Percentiles rank a stretch among this genome's conserved stretches.
phyloP scores from a whole-genome alignment of 2,797 vertebrate species.

The Momotus momota region DNA sequence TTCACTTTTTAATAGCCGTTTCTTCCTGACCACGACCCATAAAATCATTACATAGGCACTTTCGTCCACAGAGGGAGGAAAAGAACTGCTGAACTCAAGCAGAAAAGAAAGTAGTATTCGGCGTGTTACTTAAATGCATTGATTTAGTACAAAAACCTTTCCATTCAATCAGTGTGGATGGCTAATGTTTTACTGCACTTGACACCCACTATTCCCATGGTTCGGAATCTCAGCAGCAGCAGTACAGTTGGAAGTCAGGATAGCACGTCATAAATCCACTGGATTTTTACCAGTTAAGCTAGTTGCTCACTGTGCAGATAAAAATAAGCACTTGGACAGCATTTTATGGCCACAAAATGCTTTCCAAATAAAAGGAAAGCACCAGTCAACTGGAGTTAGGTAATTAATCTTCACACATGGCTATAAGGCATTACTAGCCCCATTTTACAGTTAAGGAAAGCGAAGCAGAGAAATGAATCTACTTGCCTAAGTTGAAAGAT shows the following conservation, averaged over 20 bases:
- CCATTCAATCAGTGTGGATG: constrained; percentile 70
- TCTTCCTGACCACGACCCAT: constrained; percentile 69
- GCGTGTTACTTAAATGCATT: constrained; percentile 67
- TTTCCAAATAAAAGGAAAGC: constrained; percentile 69
- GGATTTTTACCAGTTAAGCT: constrained; percentile 69
- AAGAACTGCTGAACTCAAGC: constrained; percentile 70
- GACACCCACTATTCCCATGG: constrained; percentile 64
- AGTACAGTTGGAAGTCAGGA: constrained; percentile 57
- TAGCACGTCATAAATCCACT: constrained; percentile 68
- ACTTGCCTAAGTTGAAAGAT: constrained; percentile 48
- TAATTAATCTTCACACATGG: constrained; percentile 59
- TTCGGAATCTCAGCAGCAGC: constrained; percentile 56
- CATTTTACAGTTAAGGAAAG: constrained; percentile 45
- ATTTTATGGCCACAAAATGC: constrained; percentile 61
- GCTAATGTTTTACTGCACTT: constrained; percentile 73
- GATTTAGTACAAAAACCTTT: constrained; percentile 68
- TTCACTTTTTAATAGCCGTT: constrained; percentile 70
- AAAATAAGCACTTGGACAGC: constrained; percentile 64
- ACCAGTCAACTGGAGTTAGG: constrained; percentile 52
- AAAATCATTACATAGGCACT: constrained; percentile 75
- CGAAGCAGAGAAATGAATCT: constrained; percentile 43
- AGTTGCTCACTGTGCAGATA: constrained; percentile 63
- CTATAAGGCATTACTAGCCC: constrained; percentile 39
- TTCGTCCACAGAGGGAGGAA: constrained; percentile 59
- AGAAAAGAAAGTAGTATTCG: constrained; percentile 62